phyloP scores from a whole-genome alignment of 30 jellyfish, hydroid and myxozoan genomes.

The Hydractinia echinata region DNA sequence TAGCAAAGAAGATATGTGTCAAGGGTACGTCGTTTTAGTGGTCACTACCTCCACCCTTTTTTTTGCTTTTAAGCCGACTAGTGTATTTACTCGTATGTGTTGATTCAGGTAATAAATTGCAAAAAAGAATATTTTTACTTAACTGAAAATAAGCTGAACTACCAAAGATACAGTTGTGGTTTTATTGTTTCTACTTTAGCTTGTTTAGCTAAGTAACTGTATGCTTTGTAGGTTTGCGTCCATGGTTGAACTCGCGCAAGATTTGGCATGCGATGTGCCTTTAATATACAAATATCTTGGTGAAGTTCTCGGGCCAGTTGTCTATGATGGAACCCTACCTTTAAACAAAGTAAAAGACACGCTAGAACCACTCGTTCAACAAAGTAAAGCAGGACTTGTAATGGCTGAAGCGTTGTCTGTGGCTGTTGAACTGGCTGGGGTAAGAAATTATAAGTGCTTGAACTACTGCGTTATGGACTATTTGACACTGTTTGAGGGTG shows the following conservation, averaged over 20 bases:
- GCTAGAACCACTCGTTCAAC: slow-evolving; percentile 59
- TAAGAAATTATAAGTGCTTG: not conserved
- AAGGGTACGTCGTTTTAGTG: slow-evolving; percentile 51
- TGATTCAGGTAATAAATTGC: not conserved
- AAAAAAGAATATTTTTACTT: too few species aligned
- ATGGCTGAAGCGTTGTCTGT: slow-evolving; percentile 81
- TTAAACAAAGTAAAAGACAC: slow-evolving; percentile 45
- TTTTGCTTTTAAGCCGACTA: too few species aligned
- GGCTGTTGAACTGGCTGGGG: slow-evolving; percentile 61
- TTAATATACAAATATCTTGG: slow-evolving; percentile 67
- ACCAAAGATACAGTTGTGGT: not conserved
- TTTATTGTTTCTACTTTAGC: not conserved
- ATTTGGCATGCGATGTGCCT: slow-evolving; percentile 53
- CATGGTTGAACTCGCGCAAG: slow-evolving; percentile 16
- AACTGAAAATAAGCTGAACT: not conserved
- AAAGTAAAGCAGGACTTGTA: slow-evolving; percentile 58
- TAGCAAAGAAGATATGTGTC: slow-evolving; percentile 37
- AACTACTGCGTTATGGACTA: not conserved
- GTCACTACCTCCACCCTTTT: too few species aligned
- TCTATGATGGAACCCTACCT: slow-evolving; percentile 50
- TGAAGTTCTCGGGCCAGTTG: slow-evolving; percentile 62
- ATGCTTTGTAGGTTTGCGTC: slow-evolving; percentile 24
- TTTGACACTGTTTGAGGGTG: too few species aligned
- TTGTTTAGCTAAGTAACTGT: not conserved
- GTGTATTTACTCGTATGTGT: too few species aligned